Evolutionary conservation across 2,888 invertebrate genomes (phyloP), one percentile per base, ranked within the genome.

Genomic region (Apoda limacodes): DNA sequence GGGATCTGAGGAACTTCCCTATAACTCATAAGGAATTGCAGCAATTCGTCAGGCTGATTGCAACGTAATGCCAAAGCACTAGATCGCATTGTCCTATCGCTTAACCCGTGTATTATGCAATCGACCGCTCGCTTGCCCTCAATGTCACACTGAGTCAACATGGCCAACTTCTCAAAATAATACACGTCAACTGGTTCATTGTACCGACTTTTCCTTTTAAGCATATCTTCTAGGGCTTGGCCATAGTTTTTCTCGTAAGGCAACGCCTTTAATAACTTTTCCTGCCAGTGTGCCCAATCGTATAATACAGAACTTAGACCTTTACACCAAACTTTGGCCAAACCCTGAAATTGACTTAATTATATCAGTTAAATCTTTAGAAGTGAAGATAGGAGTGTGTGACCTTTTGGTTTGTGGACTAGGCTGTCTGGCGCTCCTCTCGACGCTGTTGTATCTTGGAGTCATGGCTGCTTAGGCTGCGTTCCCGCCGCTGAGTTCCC

Each of bases 291-390:
- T 1, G 5, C 13, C 37, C 34, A 37, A 25, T 10, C 29, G 20
- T 26, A 34, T 3, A 34, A 13, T 9, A 34, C 26, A 2, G 34
- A 26, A 9, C 15, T 21, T 11, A 34, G 13, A 19, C 34, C 17
- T 17, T 34, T 26, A 13, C 32, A 31, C 37, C 37, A 37, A 3
- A 37, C 33, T 34, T 34, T 42, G 30, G 37, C 40, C 30, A 38
- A 32, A 30, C 41, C 37, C 17, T 30, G 30, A 23, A 37, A 25
- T 28, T 41, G 21, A 22, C 20, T 30, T 19, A 14, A 30, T 30
- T 9, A 34, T 9, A 10, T 30, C 22, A 23, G 9, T n/a, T 5
- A 34, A 7, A 22, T 34, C 27, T 5, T 27, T 34, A 7, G 25
- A 25, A 27, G 30, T 26, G 24, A 34, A 34, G 10, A 23, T 13